Evolutionary conservation across 1,140 invertebrate species (phyloP).

Genomic region (Euura lappo): DNA sequence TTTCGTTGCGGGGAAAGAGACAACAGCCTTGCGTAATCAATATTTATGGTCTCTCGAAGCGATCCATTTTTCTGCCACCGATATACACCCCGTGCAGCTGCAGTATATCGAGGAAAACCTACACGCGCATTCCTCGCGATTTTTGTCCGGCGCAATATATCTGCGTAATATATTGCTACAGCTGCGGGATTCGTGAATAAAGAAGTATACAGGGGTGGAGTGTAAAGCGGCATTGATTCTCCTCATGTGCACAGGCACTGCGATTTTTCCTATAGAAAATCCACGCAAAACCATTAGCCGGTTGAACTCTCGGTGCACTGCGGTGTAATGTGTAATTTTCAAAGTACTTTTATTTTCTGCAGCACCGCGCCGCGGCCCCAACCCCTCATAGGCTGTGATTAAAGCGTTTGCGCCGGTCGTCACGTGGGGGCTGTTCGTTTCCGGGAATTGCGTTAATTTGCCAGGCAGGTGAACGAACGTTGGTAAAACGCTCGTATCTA

Average conservation of each 20-base stretch:
- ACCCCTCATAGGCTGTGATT: not conserved
- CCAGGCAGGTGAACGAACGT: conserved; percentile 27
- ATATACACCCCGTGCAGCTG: too few relatives aligned
- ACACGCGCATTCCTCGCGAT: not conserved
- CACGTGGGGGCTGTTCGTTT: conserved; percentile 46
- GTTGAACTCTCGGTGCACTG: too few relatives aligned
- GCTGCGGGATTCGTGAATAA: not conserved
- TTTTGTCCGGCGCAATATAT: not conserved
- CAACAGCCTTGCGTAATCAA: not conserved
- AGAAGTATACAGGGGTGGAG: not conserved
- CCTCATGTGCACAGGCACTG: too few relatives aligned
- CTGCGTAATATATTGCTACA: not conserved
- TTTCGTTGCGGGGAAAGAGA: too few relatives aligned
- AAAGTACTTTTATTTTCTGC: not conserved
- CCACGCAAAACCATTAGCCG: too few relatives aligned
- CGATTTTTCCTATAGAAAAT: too few relatives aligned
- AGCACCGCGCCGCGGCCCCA: not conserved
- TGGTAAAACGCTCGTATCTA: not conserved
- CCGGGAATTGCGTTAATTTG: conserved; percentile 56
- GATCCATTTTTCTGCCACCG: not conserved
- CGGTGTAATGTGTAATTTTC: too few relatives aligned
- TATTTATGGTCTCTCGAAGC: not conserved
- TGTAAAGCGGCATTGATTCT: not conserved
- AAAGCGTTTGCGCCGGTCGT: conserved; percentile 4
- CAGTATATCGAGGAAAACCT: too few relatives aligned